Evolutionary conservation across 2,888 invertebrate species (phyloP).

Genomic region (Drosophila nr. perissopoda): DNA sequence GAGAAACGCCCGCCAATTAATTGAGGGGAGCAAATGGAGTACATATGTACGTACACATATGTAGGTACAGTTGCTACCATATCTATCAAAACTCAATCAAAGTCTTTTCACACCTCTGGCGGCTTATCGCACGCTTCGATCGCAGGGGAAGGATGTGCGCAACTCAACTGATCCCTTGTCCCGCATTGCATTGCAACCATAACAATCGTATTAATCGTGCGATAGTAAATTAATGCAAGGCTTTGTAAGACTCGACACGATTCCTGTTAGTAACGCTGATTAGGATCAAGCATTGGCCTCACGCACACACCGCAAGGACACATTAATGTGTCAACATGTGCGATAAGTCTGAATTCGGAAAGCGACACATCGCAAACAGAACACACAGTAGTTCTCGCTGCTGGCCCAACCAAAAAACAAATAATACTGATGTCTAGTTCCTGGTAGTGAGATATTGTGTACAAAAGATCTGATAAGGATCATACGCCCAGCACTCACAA

Average conservation of each 20-base stretch:
- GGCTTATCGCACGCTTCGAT: constrained; percentile 64
- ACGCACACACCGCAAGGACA: constrained; percentile 72
- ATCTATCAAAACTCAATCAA: constrained; percentile 61
- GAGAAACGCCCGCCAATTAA: constrained; percentile 67
- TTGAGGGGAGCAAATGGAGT: constrained; percentile 13
- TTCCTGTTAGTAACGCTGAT: constrained; percentile 80
- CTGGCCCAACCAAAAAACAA: constrained; percentile 37
- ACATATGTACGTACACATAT: background rate
- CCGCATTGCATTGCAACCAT: constrained; percentile 51
- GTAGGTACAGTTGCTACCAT: constrained; percentile 50
- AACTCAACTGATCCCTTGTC: constrained; percentile 44
- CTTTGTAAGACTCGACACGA: constrained; percentile 69
- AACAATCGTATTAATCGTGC: constrained; percentile 69
- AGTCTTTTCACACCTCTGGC: constrained; percentile 71
- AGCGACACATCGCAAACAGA: constrained; percentile 7
- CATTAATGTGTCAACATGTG: constrained; percentile 81
- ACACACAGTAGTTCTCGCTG: constrained; percentile 56
- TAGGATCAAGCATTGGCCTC: constrained; percentile 70
- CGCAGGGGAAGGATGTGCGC: constrained; percentile 66
- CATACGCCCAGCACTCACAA: constrained; percentile 38
- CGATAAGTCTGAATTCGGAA: constrained; percentile 44
- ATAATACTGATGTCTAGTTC: constrained; percentile 71
- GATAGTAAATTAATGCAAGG: constrained; percentile 72
- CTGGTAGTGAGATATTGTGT: constrained; percentile 61
- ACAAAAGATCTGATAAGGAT: constrained; percentile 60